Percentiles rank a stretch among this genome's conserved stretches.
These are phyloP conservation scores for Strix aluco DNA, from an alignment of 2,113 vertebrate genomes.

Conservation along the genomic window DNA sequence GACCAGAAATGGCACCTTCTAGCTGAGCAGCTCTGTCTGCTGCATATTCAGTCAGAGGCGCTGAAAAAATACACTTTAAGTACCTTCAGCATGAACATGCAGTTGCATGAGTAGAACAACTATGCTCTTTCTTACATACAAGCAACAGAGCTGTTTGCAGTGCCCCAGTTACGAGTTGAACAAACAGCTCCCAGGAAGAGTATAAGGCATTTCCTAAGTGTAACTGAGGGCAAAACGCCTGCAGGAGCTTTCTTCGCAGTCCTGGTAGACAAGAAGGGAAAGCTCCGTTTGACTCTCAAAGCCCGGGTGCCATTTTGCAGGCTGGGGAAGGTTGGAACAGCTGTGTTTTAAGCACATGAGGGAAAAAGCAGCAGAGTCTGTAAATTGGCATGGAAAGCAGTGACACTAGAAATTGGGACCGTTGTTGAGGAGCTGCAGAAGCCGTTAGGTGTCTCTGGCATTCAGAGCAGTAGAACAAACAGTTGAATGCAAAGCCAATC, in stretches of 20 bases:
- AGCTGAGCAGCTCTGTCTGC: not conserved
- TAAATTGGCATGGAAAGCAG: not conserved
- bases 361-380: not conserved
- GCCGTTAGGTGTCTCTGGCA: not conserved
- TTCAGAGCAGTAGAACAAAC: not conserved
- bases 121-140: not conserved
- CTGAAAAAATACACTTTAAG: not conserved
- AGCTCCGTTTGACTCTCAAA: not conserved
- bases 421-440: not conserved
- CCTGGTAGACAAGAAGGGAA: not conserved
- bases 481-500: not conserved
- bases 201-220: not conserved
- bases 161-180: not conserved
- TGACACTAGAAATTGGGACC: not conserved
- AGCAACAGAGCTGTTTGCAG: not conserved
- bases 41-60: fast-evolving
- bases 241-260: not conserved
- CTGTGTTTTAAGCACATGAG: not conserved
- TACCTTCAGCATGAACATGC: not conserved
- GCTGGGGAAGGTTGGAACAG: not conserved
- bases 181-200: not conserved
- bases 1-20: not conserved
- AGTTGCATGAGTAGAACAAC: not conserved
- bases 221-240: not conserved
- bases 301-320: not conserved